These are phyloP conservation scores for Pheosia gnoma DNA, from an alignment of 2,888 invertebrate genomes.

Conservation along the genomic window DNA sequence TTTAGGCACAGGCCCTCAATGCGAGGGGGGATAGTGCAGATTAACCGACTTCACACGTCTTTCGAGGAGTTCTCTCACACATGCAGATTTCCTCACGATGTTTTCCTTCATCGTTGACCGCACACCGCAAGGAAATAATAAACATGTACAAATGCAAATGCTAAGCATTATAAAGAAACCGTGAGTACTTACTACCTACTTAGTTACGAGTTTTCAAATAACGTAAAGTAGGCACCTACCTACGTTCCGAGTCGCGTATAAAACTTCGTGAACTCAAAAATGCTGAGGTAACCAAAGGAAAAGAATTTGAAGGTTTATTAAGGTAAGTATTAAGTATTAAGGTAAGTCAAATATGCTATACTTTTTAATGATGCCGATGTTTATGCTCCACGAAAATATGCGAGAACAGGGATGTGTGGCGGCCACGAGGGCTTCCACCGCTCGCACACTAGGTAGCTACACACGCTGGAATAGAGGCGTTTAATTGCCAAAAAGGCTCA, in stretches of 20 bases:
- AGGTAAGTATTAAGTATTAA: conserved; percentile 10
- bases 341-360: conserved; percentile 10
- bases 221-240: background rate
- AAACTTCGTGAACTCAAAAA: conserved; percentile 10
- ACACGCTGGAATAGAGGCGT: background rate
- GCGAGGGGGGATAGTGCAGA: too few relatives aligned
- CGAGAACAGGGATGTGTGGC: conserved; percentile 4
- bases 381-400: conserved; percentile 2
- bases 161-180: too few relatives aligned
- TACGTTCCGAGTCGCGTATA: conserved; percentile 7
- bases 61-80: too few relatives aligned
- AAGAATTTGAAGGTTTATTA: conserved; percentile 20
- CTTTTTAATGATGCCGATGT: conserved; percentile 10
- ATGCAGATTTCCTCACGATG: too few relatives aligned
- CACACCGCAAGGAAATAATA: too few relatives aligned
- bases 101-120: too few relatives aligned
- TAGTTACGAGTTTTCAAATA: background rate
- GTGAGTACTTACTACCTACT: too few relatives aligned
- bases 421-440: background rate
- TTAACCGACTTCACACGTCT: too few relatives aligned
- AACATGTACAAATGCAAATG: too few relatives aligned
- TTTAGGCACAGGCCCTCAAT: too few relatives aligned
- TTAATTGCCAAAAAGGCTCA: conserved; percentile 6
- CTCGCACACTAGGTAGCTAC: too few relatives aligned
- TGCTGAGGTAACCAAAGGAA: conserved; percentile 6